A percentile compares a stretch with the other conserved stretches of the same genome.
Conservation (phyloP, 2,797 vertebrate species). For the Molossus molossus region DNA sequence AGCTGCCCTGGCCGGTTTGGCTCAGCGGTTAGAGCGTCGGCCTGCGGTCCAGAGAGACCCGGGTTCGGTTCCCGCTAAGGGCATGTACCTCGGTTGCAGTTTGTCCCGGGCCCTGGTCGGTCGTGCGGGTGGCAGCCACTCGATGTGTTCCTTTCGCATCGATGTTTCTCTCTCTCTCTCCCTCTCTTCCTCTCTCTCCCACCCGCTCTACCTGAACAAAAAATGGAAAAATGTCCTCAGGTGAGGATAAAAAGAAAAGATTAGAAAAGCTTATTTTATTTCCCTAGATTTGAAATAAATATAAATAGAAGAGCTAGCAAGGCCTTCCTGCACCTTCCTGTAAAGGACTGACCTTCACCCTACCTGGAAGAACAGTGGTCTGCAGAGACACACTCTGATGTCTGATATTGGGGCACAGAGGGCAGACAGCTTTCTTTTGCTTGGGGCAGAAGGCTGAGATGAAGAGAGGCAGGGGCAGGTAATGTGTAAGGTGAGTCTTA, state of each 20-base stretch:
- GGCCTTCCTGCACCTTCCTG: not conserved
- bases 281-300: conserved; percentile 5
- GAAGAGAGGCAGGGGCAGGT: not conserved
- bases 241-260: not conserved
- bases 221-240: too few relatives aligned
- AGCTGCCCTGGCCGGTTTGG: not conserved
- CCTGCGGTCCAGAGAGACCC: too few relatives aligned
- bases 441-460: not conserved
- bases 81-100: too few relatives aligned
- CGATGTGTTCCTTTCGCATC: too few relatives aligned
- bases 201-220: too few relatives aligned
- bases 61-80: too few relatives aligned
- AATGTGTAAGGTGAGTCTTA: not conserved
- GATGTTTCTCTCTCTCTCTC: too few relatives aligned
- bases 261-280: not conserved
- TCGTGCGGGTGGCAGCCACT: too few relatives aligned
- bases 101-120: too few relatives aligned
- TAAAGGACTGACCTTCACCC: not conserved
- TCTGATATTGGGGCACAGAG: not conserved
- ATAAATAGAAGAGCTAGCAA: conserved; percentile 12
- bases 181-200: too few relatives aligned
- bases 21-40: too few relatives aligned
- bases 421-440: not conserved
- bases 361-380: not conserved
- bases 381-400: not conserved